phyloP scores from a whole-genome alignment of 35 echinoderm and acorn worm species.

The Holothuria glaberrima region DNA sequence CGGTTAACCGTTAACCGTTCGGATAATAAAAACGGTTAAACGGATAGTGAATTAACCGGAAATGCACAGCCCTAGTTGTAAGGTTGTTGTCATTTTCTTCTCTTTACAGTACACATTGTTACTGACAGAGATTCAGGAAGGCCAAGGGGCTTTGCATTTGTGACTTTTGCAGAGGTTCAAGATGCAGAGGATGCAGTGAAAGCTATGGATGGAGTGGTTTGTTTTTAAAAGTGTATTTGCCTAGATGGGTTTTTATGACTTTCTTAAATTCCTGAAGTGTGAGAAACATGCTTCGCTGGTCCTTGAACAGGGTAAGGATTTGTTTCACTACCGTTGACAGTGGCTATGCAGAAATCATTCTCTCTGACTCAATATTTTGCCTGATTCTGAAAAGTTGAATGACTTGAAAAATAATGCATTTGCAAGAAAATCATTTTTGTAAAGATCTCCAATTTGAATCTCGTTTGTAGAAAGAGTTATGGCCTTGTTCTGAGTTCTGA shows the following conservation, averaged over 20 bases:
- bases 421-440: no score
- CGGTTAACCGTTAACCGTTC: no score
- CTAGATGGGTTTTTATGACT: background rate
- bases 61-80: no score
- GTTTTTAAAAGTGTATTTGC: background rate
- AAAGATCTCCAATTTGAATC: no score
- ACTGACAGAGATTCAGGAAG: conserved; percentile 5
- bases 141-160: conserved; percentile 17
- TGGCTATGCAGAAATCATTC: background rate
- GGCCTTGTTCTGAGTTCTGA: no score
- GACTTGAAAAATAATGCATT: background rate
- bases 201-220: conserved; percentile 18
- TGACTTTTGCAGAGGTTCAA: conserved; percentile 14
- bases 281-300: background rate
- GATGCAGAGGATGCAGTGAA: conserved; percentile 21
- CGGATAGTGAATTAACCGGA: no score
- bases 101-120: background rate
- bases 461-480: no score
- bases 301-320: background rate
- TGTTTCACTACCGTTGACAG: background rate
- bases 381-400: background rate
- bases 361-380: background rate
- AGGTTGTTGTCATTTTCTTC: background rate
- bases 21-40: no score
- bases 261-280: background rate